These are phyloP conservation scores for Staurois parvus DNA, from an alignment of 2,797 vertebrate species.

Conservation along the genomic window DNA sequence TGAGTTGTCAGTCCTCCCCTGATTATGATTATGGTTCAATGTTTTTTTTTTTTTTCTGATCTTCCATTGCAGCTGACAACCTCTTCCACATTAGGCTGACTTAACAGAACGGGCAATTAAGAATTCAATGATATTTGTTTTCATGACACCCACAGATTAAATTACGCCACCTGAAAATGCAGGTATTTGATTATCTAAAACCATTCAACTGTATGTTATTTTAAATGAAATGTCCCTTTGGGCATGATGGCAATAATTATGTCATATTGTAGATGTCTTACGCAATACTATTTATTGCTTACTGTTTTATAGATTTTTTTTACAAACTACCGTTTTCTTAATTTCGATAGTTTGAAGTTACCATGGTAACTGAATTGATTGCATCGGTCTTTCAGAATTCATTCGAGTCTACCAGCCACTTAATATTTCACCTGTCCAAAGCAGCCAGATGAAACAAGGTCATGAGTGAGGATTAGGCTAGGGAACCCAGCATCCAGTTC, in stretches of 20 bases:
- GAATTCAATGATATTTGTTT: background rate
- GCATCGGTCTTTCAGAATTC: slow-evolving; percentile 24
- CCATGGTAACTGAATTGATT: slow-evolving; percentile 53
- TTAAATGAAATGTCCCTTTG: slow-evolving; percentile 38
- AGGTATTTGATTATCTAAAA: slow-evolving; percentile 20
- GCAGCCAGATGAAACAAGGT: slow-evolving; percentile 39
- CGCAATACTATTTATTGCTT: slow-evolving; percentile 43
- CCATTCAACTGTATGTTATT: slow-evolving; percentile 17
- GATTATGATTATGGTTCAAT: too few species aligned
- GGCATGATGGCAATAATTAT: slow-evolving; percentile 39
- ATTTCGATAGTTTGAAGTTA: slow-evolving; percentile 48
- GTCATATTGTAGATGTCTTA: slow-evolving; percentile 24
- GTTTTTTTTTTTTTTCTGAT: too few species aligned
- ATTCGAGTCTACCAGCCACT: slow-evolving; percentile 43
- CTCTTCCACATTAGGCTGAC: background rate
- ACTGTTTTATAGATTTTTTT: slow-evolving; percentile 57
- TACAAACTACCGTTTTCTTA: slow-evolving; percentile 53
- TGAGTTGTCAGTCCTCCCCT: too few species aligned
- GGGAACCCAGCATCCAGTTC: background rate
- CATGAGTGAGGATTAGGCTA: slow-evolving; percentile 4
- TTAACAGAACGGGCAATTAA: background rate
- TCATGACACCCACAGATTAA: slow-evolving; percentile 15
- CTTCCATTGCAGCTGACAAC: too few species aligned
- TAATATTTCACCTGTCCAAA: slow-evolving; percentile 49
- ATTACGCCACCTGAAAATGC: slow-evolving; percentile 12